These are phyloP conservation scores for Promerops cafer DNA, from an alignment of 2,113 vertebrate species.

Conservation along the genomic window DNA sequence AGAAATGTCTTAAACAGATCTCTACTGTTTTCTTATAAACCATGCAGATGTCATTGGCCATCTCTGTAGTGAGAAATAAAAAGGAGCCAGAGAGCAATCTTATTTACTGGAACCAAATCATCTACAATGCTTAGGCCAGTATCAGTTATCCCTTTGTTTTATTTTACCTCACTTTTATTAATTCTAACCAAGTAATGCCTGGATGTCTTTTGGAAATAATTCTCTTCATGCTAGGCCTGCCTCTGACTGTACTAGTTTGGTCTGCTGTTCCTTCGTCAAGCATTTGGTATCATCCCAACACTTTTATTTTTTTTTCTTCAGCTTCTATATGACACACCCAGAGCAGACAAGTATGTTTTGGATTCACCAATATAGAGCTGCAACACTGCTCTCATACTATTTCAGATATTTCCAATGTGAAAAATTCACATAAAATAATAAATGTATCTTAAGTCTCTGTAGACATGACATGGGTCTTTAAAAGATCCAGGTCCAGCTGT, in stretches of 20 bases:
- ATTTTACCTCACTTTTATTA: neutral
- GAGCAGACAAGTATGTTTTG: neutral
- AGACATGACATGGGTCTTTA: neutral
- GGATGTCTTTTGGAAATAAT: neutral
- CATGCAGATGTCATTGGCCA: neutral
- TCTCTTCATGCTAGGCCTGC: neutral
- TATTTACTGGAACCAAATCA: neutral
- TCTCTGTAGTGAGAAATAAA: neutral
- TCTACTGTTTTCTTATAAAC: neutral
- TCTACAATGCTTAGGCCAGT: neutral
- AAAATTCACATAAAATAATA: neutral
- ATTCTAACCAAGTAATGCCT: neutral
- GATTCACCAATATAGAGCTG: neutral
- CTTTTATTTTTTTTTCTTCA: neutral
- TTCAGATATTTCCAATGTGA: neutral
- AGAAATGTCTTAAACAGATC: neutral
- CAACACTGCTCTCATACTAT: neutral
- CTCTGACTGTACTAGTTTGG: neutral
- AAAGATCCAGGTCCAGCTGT: neutral
- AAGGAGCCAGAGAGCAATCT: neutral
- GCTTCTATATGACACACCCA: neutral
- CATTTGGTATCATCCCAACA: neutral
- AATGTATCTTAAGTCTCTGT: neutral
- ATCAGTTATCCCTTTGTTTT: neutral
- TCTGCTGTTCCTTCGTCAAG: neutral